These are phyloP conservation scores for Hofmannophila pseudospretella DNA, from an alignment of 2,888 invertebrate genomes.

Conservation along the genomic window DNA sequence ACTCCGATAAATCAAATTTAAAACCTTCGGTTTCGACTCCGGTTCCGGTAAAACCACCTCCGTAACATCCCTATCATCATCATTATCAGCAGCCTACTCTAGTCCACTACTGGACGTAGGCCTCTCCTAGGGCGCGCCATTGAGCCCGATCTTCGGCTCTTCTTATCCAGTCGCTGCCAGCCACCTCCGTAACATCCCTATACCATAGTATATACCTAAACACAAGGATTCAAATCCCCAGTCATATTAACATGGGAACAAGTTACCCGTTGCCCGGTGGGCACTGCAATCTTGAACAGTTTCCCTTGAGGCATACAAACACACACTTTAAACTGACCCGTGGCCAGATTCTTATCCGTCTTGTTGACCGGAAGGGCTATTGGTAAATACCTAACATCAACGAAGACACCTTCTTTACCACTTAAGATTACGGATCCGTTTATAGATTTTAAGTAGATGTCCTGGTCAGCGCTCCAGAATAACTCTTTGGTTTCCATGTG, in stretches of 20 bases:
- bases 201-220: too few species aligned
- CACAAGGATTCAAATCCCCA: conserved; percentile 81
- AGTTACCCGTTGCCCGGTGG: conserved; percentile 75
- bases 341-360: conserved; percentile 33
- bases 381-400: conserved; percentile 85
- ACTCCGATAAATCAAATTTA: too few species aligned
- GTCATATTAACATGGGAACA: conserved; percentile 81
- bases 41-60: too few species aligned
- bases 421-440: conserved; percentile 86
- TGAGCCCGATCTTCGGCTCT: too few species aligned
- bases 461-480: conserved; percentile 87
- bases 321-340: conserved; percentile 89
- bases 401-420: conserved; percentile 82
- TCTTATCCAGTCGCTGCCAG: too few species aligned
- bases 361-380: conserved; percentile 72
- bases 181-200: too few species aligned
- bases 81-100: too few species aligned
- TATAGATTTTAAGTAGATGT: conserved; percentile 85
- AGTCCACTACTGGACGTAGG: too few species aligned
- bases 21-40: too few species aligned
- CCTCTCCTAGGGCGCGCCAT: too few species aligned
- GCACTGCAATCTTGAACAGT: conserved; percentile 86
- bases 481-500: conserved; percentile 84
- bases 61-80: too few species aligned
- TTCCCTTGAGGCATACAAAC: conserved; percentile 94